phyloP scores from a whole-genome alignment of 2,113 vertebrate species.

The Hoplias malabaricus region DNA sequence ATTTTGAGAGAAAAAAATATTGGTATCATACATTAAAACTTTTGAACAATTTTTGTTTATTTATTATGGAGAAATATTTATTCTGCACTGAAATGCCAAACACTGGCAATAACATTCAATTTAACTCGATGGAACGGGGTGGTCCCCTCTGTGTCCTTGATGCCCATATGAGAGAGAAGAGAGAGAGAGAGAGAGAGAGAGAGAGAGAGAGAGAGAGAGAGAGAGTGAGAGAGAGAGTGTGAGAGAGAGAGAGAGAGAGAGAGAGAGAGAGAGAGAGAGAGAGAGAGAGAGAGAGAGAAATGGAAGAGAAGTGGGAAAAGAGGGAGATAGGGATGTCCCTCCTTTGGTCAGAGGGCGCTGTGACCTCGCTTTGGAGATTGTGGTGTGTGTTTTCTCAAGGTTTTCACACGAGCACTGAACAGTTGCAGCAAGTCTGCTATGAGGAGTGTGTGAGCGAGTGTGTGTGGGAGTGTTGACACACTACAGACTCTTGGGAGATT shows the following conservation, averaged over 20 bases:
- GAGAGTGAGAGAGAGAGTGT: neutral
- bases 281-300: neutral
- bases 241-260: neutral
- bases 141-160: too few relatives aligned
- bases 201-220: neutral
- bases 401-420: slow-evolving; percentile 19
- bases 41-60: too few relatives aligned
- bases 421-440: slow-evolving; percentile 9
- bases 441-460: too few relatives aligned
- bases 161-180: neutral
- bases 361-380: slow-evolving; percentile 35
- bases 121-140: too few relatives aligned
- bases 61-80: too few relatives aligned
- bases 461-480: slow-evolving; percentile 29
- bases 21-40: too few relatives aligned
- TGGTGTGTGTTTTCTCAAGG: slow-evolving; percentile 33
- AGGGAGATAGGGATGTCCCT: neutral
- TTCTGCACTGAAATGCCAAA: too few relatives aligned
- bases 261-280: neutral
- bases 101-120: too few relatives aligned
- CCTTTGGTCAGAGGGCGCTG: slow-evolving; percentile 12
- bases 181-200: neutral
- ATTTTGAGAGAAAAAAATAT: too few relatives aligned
- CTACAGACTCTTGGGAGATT: slow-evolving; percentile 32
- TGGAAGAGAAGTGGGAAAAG: neutral